Percentiles rank a stretch among this genome's conserved stretches.
Evolutionary conservation across 2,888 invertebrate species (phyloP).

Genomic region (Dicycla oo): DNA sequence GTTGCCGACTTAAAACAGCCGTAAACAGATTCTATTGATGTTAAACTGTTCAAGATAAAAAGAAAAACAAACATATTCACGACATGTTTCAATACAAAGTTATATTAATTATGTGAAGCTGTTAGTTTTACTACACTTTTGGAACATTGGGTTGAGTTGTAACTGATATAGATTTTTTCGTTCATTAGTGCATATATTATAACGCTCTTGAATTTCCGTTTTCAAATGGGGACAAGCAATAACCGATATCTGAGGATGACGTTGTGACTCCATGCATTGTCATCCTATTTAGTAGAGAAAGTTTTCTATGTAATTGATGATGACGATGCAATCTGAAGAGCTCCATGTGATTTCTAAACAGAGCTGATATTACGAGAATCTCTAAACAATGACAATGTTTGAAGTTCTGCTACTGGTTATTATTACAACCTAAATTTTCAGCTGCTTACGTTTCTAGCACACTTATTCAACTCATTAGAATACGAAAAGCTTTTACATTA

Average conservation of each 20-base stretch:
- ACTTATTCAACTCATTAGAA: conserved; percentile 28
- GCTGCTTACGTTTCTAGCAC: conserved; percentile 13
- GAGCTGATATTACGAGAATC: conserved; percentile 22
- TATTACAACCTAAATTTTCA: conserved; percentile 50
- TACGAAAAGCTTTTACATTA: conserved; percentile 37
- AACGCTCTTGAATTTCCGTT: neutral
- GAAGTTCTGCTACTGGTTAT: conserved; percentile 36
- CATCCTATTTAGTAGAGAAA: neutral
- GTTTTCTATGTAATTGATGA: too few relatives aligned
- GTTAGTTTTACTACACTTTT: conserved; percentile 45
- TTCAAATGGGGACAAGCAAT: neutral
- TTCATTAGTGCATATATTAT: neutral
- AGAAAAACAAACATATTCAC: conserved; percentile 14
- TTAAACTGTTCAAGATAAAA: conserved; percentile 59
- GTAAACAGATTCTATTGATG: conserved; percentile 55
- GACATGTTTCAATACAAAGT: conserved; percentile 49
- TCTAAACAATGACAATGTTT: conserved; percentile 50
- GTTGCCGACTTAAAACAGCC: conserved; percentile 58
- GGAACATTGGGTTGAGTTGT: conserved; percentile 60
- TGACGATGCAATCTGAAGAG: neutral
- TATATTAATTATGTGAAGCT: conserved; percentile 45
- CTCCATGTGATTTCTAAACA: conserved; percentile 23
- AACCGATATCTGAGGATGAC: neutral
- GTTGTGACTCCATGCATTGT: neutral
- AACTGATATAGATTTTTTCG: conserved; percentile 52